Percentiles rank a stretch among this genome's conserved stretches.
phyloP scores from a whole-genome alignment of 92 coral and sea anemone species.

The Epizoanthus rinbou region DNA sequence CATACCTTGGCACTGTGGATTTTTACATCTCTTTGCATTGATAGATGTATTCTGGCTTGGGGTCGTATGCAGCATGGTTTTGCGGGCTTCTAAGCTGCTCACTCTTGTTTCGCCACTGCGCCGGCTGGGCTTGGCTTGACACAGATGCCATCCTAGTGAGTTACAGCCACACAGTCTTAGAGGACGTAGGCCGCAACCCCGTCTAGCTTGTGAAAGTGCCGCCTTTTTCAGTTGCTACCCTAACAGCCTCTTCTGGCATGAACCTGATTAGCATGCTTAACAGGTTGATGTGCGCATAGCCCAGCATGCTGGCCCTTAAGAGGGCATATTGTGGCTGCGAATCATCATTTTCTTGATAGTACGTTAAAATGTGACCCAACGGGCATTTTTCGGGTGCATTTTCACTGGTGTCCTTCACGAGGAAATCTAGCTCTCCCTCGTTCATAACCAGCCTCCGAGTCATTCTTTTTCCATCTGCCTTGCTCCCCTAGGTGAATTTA shows the following conservation, averaged over 20 bases:
- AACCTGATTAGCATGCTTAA: background rate
- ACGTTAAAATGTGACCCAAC: background rate
- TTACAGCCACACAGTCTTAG: background rate
- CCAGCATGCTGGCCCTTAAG: too few relatives aligned
- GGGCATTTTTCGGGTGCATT: background rate
- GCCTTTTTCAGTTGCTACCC: background rate
- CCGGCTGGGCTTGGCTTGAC: too few relatives aligned
- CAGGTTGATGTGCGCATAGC: background rate
- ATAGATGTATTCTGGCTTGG: too few relatives aligned
- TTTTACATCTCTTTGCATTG: too few relatives aligned
- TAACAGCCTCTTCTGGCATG: background rate
- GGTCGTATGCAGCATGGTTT: too few relatives aligned
- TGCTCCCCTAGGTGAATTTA: constrained; percentile 3
- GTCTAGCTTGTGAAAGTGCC: background rate
- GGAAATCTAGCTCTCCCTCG: background rate
- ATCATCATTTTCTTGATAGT: too few relatives aligned
- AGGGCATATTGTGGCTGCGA: constrained; percentile 1
- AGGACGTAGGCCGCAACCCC: background rate
- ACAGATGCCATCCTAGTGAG: too few relatives aligned
- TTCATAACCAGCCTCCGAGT: background rate
- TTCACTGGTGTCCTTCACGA: background rate
- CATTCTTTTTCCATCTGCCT: background rate
- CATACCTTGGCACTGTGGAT: too few relatives aligned
- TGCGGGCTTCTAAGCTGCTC: too few relatives aligned
- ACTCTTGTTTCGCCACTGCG: background rate